Evolutionary conservation across 2,888 invertebrate species (phyloP), one percentile per base, ranked within the genome.

Genomic region (Eudemis profundana): DNA sequence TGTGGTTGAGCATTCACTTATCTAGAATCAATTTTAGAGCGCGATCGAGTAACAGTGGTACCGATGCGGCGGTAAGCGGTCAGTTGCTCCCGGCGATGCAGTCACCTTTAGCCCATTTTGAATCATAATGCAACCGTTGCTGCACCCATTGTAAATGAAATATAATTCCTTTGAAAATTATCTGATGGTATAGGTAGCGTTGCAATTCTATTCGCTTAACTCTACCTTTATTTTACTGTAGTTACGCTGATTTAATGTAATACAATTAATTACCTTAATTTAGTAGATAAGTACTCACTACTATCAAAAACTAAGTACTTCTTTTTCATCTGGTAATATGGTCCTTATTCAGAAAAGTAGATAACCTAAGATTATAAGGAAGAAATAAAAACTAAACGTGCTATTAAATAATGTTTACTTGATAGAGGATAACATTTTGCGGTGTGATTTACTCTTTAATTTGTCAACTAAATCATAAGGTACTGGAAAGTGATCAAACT

Each of bases 51-150:
- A 69, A 27, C 27, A 14, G 15, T 64, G 44, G 59, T 50, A 56
- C 29, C 15, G 68, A 47, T 33, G 42, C 56, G n/a, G 33, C 27
- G 19, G 47, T 60, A 60, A 61, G 38, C 62, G 57, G 67, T 54
- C 51, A 53, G 44, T 68, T 17, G 66, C 74, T 66, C 57, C 67
- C 27, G 69, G 72, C 73, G 51, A 71, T 73, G 71, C 72, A 73
- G 68, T 73, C 76, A 79, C 77, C 84, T 82, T 74, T 82, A 70
- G 72, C 77, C 79, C 69, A 73, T 73, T 62, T 74, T 67, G 70
- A 74, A 69, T 73, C 70, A 74, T 69, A 71, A 19, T 70, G 72
- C 72, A 70, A 67, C 67, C 67, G 71, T 72, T 38, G 64, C 64
- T 59, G 64, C 64, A 59, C 64, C 64, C 44, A 46, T 64, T 59